Evolutionary conservation across 2,113 vertebrate species (phyloP).

Genomic region (Halcyon senegalensis): DNA sequence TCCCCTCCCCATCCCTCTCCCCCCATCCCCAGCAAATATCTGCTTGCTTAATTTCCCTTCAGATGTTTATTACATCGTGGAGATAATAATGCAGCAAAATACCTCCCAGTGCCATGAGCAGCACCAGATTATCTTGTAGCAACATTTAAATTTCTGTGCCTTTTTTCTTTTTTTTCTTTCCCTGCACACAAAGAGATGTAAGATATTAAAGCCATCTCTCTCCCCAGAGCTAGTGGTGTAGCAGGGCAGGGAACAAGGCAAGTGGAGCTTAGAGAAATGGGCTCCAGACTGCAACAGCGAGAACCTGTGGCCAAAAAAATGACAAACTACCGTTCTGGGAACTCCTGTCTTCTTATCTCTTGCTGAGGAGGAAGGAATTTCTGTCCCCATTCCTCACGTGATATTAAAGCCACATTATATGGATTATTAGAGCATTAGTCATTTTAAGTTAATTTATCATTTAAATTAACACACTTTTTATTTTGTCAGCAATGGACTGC

Average conservation of each 20-base stretch:
- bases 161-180: neutral
- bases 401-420: slow-evolving; percentile 42
- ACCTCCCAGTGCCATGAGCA: slow-evolving; percentile 41
- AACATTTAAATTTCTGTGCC: slow-evolving; percentile 11
- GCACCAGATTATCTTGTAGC: slow-evolving; percentile 52
- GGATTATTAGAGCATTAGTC: slow-evolving; percentile 9
- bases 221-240: slow-evolving; percentile 5
- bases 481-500: slow-evolving; percentile 50
- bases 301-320: slow-evolving; percentile 34
- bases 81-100: slow-evolving; percentile 59
- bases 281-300: neutral
- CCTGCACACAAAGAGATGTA: slow-evolving; percentile 41
- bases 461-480: slow-evolving; percentile 59
- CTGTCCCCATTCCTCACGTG: slow-evolving; percentile 18
- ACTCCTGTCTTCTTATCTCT: slow-evolving; percentile 49
- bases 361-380: slow-evolving; percentile 52
- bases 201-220: slow-evolving; percentile 17
- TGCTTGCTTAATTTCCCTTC: slow-evolving; percentile 56
- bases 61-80: slow-evolving; percentile 57
- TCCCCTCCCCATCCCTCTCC: neutral
- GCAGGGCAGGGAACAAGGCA: neutral
- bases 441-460: slow-evolving; percentile 64
- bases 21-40: slow-evolving; percentile 9
- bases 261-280: slow-evolving; percentile 6
- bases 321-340: slow-evolving; percentile 29